These are phyloP conservation scores for Drosophila ficusphila DNA, from an alignment of 1,140 invertebrate genomes.

Conservation along the genomic window DNA sequence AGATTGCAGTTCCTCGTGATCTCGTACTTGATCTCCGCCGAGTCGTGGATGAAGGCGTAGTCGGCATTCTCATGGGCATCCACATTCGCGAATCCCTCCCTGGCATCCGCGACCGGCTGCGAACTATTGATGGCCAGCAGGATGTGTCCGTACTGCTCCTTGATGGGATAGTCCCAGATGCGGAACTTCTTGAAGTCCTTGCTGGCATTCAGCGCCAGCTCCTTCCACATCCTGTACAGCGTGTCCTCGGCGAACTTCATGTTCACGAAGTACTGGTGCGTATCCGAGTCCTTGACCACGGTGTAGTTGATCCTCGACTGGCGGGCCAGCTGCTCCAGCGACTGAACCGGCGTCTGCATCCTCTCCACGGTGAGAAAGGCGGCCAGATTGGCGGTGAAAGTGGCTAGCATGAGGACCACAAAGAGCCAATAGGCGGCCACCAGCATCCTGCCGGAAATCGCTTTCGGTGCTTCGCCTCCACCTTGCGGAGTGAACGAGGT, in stretches of 20 bases:
- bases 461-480: conserved; percentile 93
- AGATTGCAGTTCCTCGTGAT: conserved; percentile 93
- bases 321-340: conserved; percentile 93
- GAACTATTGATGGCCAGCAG: conserved; percentile 92
- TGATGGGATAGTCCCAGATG: conserved; percentile 97
- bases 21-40: conserved; percentile 93
- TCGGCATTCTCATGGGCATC: conserved; percentile 91
- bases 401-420: conserved; percentile 95
- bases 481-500: conserved; percentile 97
- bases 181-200: conserved; percentile 87
- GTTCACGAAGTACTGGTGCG: conserved; percentile 94
- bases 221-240: conserved; percentile 94
- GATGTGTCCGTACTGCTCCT: conserved; percentile 95
- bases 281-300: conserved; percentile 91
- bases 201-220: conserved; percentile 92
- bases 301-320: conserved; percentile 97
- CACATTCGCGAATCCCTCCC: conserved; percentile 91
- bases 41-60: conserved; percentile 95
- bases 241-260: conserved; percentile 96
- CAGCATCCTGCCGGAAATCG: conserved; percentile 91
- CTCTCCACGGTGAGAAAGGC: conserved; percentile 98
- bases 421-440: conserved; percentile 97
- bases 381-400: conserved; percentile 98
- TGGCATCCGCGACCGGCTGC: conserved; percentile 87
- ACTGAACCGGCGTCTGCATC: conserved; percentile 96